Evolutionary conservation across 1,140 invertebrate genomes (phyloP), one percentile per base, ranked within the genome.

Genomic region (Stegodyphus dumicola): DNA sequence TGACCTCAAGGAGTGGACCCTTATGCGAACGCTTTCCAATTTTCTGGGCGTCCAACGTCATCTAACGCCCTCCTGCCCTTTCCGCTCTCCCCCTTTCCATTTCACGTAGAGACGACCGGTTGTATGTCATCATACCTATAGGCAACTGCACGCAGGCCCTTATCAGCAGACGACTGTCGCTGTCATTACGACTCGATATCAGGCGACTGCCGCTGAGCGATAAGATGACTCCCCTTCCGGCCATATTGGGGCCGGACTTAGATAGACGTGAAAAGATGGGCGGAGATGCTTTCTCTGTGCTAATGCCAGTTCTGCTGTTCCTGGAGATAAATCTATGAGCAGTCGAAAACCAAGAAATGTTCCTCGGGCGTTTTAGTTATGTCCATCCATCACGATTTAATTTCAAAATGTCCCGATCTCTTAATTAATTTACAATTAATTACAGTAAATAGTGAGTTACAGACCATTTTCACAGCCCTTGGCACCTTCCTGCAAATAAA

Each of bases 11-110:
- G 77, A 60, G 65, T 80, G 54, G 53, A 71, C 77, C 77, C 78
- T 60, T 65, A 80, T 71, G 17, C 49, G 49, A 78, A 69, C n/a
- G 77, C 77, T 78, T 78, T 69, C 65, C 77, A 78, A 78, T 78
- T 67, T 78, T 78, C 60, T n/a, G 77, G 66, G 33, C 33, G 3
- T 33, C 33, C 33, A 33, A 33, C 33, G 33, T 33, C 33, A 33
- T 33, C 64, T 60, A 65, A n/a, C 73, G n/a, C 6, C 17, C 6
- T 60, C 18, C n/a, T 11, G 17, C 77, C 51, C 33, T 33, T 33
- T 18, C 53, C 48, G 17, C 17, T 0, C 65, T 15, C 52, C 66
- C 54, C 53, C 13, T 51, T 54, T 51, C 70, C 15, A 3, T n/a
- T 33, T 33, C 66, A 48, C 33, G n/a, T 49, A 49, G n/a, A 33